Evolutionary conservation across 2,113 vertebrate species (phyloP), one percentile per base, ranked within the genome.

Genomic region (Gadus chalcogrammus): DNA sequence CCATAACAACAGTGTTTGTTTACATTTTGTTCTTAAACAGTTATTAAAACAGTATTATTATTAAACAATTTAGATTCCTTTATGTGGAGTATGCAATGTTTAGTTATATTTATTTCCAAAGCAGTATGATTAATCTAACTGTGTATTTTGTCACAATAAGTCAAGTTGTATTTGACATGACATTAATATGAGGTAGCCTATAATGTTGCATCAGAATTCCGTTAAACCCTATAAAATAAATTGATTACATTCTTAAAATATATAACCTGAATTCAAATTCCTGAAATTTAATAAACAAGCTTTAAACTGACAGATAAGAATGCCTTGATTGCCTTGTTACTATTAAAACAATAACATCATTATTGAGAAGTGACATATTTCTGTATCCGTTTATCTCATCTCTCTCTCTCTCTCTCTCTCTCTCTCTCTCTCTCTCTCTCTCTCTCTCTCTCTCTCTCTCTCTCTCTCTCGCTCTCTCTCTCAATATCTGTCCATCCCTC

Each of bases 161-260:
- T 84, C 76, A 82, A 80, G 68, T 65, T 69, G 61, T 24, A 42
- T 62, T 28, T 15, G 48, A 59, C 61, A 60, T 42, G 53, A 64
- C 38, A 58, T 63, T 15, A 15, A 67, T 73, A 53, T 74, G 35
- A 9, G 35, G 42, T 48, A 48, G 42, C 5, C 16, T n/a, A 15
- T 22, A 15, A 35, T 24, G 11, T 61, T 27, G 69, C 3, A 64
- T 67, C 35, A 18, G 13, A 53, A 48, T 72, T 70, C 38, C 3
- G 20, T 22, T 5, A 48, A 20, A 12, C 42, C 64, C 35, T 65
- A 35, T 31, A 17, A 6, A 5, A 12, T 3, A 35, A 8, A 17
- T 24, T 7, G 27, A 64, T 31, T 31, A 31, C 28, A 31, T 31
- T 31, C 28, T 31, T 31, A 5, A 16, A 9, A 16, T 1, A 17